Evolutionary conservation across 2,113 vertebrate genomes (phyloP), one percentile per base, ranked within the genome.

Genomic region (Neofelis nebulosa): DNA sequence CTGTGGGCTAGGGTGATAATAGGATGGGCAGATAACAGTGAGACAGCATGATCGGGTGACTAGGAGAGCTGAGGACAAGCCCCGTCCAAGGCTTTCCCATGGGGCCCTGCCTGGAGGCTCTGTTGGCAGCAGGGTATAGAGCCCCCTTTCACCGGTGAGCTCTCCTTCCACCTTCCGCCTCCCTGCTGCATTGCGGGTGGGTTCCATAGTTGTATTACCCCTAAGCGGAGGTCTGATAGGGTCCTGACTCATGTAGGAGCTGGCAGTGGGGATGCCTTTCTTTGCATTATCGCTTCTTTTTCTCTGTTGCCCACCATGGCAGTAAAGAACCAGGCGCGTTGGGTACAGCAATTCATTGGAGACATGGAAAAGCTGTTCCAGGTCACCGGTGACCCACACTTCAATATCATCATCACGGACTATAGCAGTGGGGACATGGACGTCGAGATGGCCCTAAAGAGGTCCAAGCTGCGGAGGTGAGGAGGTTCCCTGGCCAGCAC

Each of bases 241-340:
- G 74, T 41, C 74, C 55, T 7, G 68, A 36, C 25, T 33, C 2
- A 0, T 0, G 10, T 21, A 8, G 45, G 63, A 27, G 4, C 61
- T 10, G 4, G 83, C 50, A 57, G 11, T 38, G 38, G 74, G 65
- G 76, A 1, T 15, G 31, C 29, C 19, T 4, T 8, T 45, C 63
- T 65, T n/a, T 76, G 25, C 11, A 48, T 89, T 31, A 52, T 71
- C 50, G 3, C 63, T 45, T 16, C 45, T 80, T 38, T 81, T 41
- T 96, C 23, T 86, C 91, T 36, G 33, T 27, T 38, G 61, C 31
- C 89, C 38, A 4, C 41, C 14, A 15, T n/a, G 87, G 4, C 95
- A 99, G 99, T 99, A 87, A 99, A 99, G 98, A 99, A 99, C 98
- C 99, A 99, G 98, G 99, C 99, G 1, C 99, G 99, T 0, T 99